These are phyloP conservation scores for Myocastor coypus DNA, from an alignment of 2,113 vertebrate species.

Conservation along the genomic window DNA sequence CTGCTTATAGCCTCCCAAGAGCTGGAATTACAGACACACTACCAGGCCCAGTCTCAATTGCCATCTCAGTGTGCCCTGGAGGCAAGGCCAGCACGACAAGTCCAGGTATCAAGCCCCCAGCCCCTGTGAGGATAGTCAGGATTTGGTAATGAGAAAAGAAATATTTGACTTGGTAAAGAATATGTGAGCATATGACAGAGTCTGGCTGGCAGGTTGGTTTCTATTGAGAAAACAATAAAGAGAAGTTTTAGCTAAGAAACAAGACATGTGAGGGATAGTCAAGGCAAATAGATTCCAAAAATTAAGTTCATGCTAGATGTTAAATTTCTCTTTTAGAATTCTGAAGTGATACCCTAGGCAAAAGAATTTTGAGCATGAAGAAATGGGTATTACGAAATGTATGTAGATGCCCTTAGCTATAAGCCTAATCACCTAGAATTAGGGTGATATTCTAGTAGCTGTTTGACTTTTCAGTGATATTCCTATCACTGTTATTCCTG, in stretches of 20 bases:
- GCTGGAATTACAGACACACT: too few relatives aligned
- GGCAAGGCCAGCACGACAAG: too few relatives aligned
- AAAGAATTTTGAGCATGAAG: background rate
- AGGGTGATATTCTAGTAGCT: background rate
- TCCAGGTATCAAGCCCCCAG: too few relatives aligned
- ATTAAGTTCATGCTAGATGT: background rate
- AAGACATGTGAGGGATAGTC: background rate
- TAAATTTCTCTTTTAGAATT: background rate
- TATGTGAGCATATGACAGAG: background rate
- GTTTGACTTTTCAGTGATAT: background rate
- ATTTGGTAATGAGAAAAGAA: background rate
- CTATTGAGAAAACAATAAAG: background rate
- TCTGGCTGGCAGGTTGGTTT: background rate
- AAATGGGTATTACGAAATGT: accelerated
- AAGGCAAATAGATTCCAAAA: background rate
- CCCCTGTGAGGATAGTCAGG: background rate
- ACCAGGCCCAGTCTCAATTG: too few relatives aligned
- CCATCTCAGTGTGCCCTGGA: too few relatives aligned
- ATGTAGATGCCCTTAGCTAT: background rate
- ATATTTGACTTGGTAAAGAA: background rate
- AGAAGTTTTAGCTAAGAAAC: background rate
- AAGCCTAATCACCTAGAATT: background rate
- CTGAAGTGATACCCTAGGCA: background rate
- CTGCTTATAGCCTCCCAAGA: too few relatives aligned
- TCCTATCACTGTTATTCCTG: background rate